These are phyloP conservation scores for Zaprionus nigranus DNA, from an alignment of 1,140 invertebrate species.

Conservation along the genomic window DNA sequence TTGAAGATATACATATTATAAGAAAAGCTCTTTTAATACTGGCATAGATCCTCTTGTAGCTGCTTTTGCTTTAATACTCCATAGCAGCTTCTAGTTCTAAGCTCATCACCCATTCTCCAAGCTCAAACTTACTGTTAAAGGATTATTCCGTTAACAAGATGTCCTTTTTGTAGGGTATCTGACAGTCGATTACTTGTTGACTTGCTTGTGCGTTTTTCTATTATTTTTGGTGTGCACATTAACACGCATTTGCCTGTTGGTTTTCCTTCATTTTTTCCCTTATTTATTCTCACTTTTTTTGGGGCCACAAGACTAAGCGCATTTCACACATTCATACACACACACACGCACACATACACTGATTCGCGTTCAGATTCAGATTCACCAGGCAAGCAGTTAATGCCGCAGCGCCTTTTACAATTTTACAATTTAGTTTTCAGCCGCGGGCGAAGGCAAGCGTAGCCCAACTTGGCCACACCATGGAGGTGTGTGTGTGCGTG, in stretches of 20 bases:
- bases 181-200: not conserved
- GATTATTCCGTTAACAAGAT: too few relatives aligned
- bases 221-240: conserved; percentile 52
- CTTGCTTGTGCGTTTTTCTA: not conserved
- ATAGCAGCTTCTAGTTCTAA: too few relatives aligned
- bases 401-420: conserved; percentile 20
- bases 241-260: conserved; percentile 73
- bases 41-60: too few relatives aligned
- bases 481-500: conserved; percentile 51
- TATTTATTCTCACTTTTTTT: conserved; percentile 34
- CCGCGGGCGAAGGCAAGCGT: conserved; percentile 35
- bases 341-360: not conserved
- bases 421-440: conserved; percentile 67
- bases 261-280: conserved; percentile 23
- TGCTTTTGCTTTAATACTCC: too few relatives aligned
- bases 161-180: too few relatives aligned
- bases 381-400: conserved; percentile 3
- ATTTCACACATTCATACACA: conserved; percentile 67
- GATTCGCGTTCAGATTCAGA: not conserved
- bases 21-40: too few relatives aligned
- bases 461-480: not conserved
- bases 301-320: conserved; percentile 55
- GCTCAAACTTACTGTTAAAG: too few relatives aligned
- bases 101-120: too few relatives aligned
- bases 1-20: too few relatives aligned